Conservation (phyloP, 2,113 vertebrate species). For the Mormoops blainvillei region DNA sequence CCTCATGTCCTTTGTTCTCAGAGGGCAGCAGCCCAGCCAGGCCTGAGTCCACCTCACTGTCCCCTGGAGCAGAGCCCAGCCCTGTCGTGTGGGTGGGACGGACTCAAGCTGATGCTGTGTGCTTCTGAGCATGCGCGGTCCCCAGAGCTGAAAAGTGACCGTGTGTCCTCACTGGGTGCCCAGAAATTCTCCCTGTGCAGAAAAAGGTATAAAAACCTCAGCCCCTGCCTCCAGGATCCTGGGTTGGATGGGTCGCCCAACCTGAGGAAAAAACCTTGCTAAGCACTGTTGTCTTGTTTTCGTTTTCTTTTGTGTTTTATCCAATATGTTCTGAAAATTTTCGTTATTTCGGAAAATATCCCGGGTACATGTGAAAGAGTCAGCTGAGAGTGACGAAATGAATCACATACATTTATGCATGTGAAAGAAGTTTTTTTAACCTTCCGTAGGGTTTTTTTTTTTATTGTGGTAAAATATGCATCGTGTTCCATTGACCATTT, state of each 20-base stretch:
- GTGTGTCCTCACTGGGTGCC: background rate
- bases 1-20: background rate
- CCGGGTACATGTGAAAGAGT: background rate
- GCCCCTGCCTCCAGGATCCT: background rate
- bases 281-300: background rate
- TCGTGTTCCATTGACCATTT: background rate
- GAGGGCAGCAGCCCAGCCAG: background rate
- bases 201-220: background rate
- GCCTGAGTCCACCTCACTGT: accelerated
- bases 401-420: background rate
- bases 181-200: background rate
- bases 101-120: too few species aligned
- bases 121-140: background rate
- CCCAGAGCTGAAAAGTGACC: background rate
- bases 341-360: background rate
- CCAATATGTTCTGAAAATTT: background rate
- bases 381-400: background rate
- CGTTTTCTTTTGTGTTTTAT: background rate
- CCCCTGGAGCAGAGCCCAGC: background rate
- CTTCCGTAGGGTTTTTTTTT: background rate
- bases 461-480: background rate
- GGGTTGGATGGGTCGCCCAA: background rate
- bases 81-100: accelerated
- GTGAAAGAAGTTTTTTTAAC: background rate
- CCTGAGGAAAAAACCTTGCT: background rate